Base-by-base conservation (phyloP, 1,140 invertebrate genomes). In the Doryteuthis pealeii region DNA sequence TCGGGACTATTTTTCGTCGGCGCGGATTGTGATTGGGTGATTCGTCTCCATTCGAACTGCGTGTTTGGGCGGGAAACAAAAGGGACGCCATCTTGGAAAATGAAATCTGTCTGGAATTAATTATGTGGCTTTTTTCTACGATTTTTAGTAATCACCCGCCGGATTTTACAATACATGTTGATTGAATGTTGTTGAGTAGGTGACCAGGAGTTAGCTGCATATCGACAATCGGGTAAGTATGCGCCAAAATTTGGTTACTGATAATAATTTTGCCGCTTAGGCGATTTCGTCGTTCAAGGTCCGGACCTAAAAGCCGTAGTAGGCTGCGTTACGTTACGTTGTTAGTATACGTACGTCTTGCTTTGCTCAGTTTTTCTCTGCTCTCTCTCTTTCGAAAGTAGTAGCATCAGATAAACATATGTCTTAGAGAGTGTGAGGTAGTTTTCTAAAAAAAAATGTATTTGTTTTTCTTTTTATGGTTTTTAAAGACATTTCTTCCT, bases 1-100 rank as follows among this genome's bases (percentile, higher is more conserved):
- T 15, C 45, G 54, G 54, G 18, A 62, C 54, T 62, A 62, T 62
- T 62, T 62, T 62, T 62, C 54, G 54, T 6, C 18, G 54, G n/a
- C 18, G 31, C 31, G 58, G 58, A 62, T 30, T 30, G 58, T 6
- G 22, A 68, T 33, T 18, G 26, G 3, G 66, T 68, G 49, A 66
- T 35, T 35, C 68, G 68, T 45, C 33, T 43, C 33, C 40, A 75
- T 82, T 80, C 77, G 77, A 79, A 80, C 75, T 70, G 73, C 76
- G 78, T 83, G 81, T 83, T 85, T 82, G 83, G 79, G 83, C 84
- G 82, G 83, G 83, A 84, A 84, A 80, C 73, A 80, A 79, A 74
- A 79, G 77, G 72, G 81, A 84, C 84, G 83, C 83, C 83, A 84
- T 84, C 79, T 84, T 85, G 76, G 78, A 74, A 74, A 66, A 69